These are phyloP conservation scores for Drosophila paranaensis DNA, from an alignment of 2,888 invertebrate species.

Conservation along the genomic window DNA sequence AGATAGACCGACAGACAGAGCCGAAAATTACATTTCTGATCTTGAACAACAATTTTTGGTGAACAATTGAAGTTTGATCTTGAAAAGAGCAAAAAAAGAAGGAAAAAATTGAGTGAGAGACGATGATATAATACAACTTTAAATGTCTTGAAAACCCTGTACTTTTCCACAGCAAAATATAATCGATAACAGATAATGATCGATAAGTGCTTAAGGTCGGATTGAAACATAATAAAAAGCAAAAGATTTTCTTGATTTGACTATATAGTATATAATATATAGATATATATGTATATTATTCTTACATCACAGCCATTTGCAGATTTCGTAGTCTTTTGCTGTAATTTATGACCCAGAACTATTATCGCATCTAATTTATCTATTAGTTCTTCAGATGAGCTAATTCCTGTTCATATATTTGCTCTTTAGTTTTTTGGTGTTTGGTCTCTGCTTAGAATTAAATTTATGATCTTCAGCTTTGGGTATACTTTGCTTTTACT, in stretches of 20 bases:
- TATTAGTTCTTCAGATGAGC: slow-evolving; percentile 1
- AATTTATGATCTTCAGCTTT: slow-evolving; percentile 52
- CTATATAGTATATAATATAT: not conserved
- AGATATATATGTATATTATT: not conserved
- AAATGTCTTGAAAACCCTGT: slow-evolving; percentile 1
- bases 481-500: slow-evolving; percentile 5
- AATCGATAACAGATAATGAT: slow-evolving; percentile 1
- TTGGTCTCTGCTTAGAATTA: slow-evolving; percentile 17
- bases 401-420: slow-evolving; percentile 11
- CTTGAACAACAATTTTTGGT: slow-evolving; percentile 15
- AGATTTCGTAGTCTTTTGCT: too few relatives aligned
- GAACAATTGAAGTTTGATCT: slow-evolving; percentile 31
- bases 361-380: slow-evolving; percentile 2
- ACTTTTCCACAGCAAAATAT: slow-evolving; percentile 7
- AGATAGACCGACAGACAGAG: slow-evolving; percentile 14
- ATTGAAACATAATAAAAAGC: not conserved
- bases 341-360: not conserved
- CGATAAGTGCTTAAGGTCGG: not conserved
- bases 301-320: too few relatives aligned
- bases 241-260: too few relatives aligned
- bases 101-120: not conserved
- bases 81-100: slow-evolving; percentile 4
- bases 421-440: slow-evolving; percentile 11
- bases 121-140: slow-evolving; percentile 18
- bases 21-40: slow-evolving; percentile 28